These are phyloP conservation scores for Anthrax anthrax DNA, from an alignment of 2,888 invertebrate species.

Conservation along the genomic window DNA sequence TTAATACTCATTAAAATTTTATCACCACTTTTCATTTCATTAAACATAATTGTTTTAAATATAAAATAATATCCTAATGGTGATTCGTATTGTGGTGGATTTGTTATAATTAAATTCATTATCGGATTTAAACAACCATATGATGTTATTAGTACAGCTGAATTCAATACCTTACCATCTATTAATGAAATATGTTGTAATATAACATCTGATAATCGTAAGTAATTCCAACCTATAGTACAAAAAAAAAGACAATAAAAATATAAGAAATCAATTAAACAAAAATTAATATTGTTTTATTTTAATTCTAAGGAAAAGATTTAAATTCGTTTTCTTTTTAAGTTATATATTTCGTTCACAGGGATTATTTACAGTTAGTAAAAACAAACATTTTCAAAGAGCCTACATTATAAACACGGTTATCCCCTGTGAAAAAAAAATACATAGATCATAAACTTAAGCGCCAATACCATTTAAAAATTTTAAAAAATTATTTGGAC, in stretches of 20 bases:
- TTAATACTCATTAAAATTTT: conserved; percentile 41
- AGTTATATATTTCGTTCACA: no score
- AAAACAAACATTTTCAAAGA: no score
- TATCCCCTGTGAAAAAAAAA: no score
- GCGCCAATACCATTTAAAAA: no score
- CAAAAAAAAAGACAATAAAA: neutral
- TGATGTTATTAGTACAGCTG: conserved; percentile 33
- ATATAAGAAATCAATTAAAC: neutral
- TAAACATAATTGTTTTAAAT: conserved; percentile 43
- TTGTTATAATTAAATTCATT: conserved; percentile 36
- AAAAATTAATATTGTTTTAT: neutral
- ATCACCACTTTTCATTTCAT: conserved; percentile 43
- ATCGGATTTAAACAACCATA: conserved; percentile 37
- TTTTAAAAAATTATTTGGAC: no score
- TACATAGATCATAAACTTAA: no score
- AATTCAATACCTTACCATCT: conserved; percentile 24
- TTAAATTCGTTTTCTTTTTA: no score
- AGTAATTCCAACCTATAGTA: conserved; percentile 34
- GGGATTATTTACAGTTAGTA: no score
- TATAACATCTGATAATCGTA: conserved; percentile 40
- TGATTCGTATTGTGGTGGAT: conserved; percentile 30
- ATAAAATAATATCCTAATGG: conserved; percentile 35
- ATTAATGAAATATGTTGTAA: conserved; percentile 24
- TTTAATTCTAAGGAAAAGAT: no score
- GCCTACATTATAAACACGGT: no score